Base-by-base conservation (phyloP, 2,888 invertebrate genomes). In the Macrosoma leucophasiata region DNA sequence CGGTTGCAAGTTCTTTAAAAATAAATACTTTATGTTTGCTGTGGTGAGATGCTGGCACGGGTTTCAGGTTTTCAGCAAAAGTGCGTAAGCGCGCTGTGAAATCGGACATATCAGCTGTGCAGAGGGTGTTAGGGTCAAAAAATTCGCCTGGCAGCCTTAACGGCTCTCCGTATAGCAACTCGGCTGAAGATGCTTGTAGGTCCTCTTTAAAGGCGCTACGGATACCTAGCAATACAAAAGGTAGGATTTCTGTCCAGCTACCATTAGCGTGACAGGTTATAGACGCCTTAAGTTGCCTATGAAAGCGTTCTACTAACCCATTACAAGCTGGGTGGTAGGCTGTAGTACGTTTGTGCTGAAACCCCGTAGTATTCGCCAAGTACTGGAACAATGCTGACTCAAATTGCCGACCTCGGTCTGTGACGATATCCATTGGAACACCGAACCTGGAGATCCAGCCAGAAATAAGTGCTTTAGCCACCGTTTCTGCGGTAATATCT, bases 361-460 rank as follows among this genome's bases (percentile, higher is more conserved):
- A 21, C 10, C 21, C 0, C n/a, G n/a, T n/a, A n/a, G n/a, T n/a
- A n/a, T n/a, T n/a, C n/a, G n/a, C n/a, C n/a, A n/a, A 30, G 19
- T 27, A 4, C 6, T 48, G 22, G 18, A 53, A 52, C 6, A 55
- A 30, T 0, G 41, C 12, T 0, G 50, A 48, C 17, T 51, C 48
- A 12, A 42, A 62, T 30, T 69, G 72, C 5, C 30, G 12, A 1
- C 38, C 33, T 1, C 41, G 13, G 12, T 40, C 26, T 25, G 42
- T 43, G 0, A 37, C 33, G 3, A 48, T 30, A 13, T 23, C 27
- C 1, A 13, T 43, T 2, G 72, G 75, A 11, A 56, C 43, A 3
- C 74, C 74, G 39, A 58, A 75, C 4, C 69, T 46, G 1, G 68
- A 34, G 2, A 81, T 55, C 77, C 72, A 78, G 0, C 36, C 38